Base-by-base conservation (phyloP, 2,888 invertebrate species). In the Congeria kusceri region DNA sequence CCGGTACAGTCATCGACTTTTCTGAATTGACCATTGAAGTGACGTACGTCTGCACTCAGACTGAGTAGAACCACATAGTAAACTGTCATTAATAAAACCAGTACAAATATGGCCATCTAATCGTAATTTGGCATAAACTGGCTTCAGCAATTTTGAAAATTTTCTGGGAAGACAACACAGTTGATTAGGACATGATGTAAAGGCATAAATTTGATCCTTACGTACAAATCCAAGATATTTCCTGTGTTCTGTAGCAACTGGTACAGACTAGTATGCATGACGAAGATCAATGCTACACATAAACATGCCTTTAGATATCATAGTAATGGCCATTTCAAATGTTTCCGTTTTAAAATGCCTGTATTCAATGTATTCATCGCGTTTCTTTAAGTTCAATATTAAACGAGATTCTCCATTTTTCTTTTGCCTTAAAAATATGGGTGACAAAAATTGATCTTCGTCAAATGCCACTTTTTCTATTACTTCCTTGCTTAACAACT, bases 91-190 rank as follows among this genome's bases (percentile, higher is more conserved):
- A 39, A 85, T 86, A 53, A 82, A 86, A 20, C 69, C 66, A 23
- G 67, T 59, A 25, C 25, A 63, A 23, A 73, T 39, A 62, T 71
- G 61, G 0, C 84, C 82, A 13, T 47, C 56, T 13, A n/a, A 46
- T 44, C 83, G 39, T 13, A 86, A 66, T 53, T 58, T 47, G 29
- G 82, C 69, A 53, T 77, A 80, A 1, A 86, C 76, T n/a, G 79
- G 84, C 58, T 84, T 84, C 59, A 86, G n/a, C 1, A 86, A n/a
- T 57, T 85, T 85, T 29, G 85, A 85, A 53, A 81, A 86, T 25
- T 59, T 32, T 49, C 80, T 65, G 15, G 83, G 85, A 11, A 72
- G 78, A 47, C n/a, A 59, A 18, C 69, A 49, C 0, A 83, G 23
- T 5, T 84, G 85, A 77, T 80, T 84, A 9, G 77, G 68, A 18